phyloP scores from a whole-genome alignment of 1,140 invertebrate genomes.

The Arion vulgaris region DNA sequence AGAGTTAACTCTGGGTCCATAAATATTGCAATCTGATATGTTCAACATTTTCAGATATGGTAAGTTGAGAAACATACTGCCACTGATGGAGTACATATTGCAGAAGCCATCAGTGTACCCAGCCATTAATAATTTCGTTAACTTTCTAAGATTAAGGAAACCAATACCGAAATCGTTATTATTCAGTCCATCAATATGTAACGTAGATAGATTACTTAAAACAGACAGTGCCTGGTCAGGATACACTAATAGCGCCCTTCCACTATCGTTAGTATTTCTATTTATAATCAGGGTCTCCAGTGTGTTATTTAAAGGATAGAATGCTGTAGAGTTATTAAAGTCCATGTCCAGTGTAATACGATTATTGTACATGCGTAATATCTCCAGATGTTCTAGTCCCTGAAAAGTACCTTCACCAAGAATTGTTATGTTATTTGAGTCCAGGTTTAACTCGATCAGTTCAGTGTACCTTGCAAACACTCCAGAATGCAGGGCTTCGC shows the following conservation, averaged over 20 bases:
- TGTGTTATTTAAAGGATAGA: conserved; percentile 7
- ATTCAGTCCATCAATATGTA: conserved; percentile 17
- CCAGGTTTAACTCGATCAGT: neutral
- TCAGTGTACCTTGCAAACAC: neutral
- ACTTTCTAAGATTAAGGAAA: neutral
- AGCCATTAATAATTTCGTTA: conserved; percentile 9
- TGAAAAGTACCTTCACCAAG: conserved; percentile 7
- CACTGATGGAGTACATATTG: neutral
- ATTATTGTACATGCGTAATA: conserved; percentile 19
- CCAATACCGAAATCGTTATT: neutral
- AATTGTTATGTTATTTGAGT: conserved; percentile 19
- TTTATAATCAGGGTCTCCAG: conserved; percentile 3
- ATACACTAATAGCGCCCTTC: neutral
- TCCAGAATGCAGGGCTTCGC: neutral
- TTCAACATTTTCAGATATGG: neutral
- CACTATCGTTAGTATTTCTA: conserved; percentile 1
- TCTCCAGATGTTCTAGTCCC: neutral
- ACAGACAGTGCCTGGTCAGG: conserved; percentile 30
- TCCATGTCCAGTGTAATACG: neutral
- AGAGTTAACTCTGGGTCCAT: neutral
- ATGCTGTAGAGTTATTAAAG: conserved; percentile 3
- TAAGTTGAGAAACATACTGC: conserved; percentile 11
- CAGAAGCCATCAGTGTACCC: conserved; percentile 7
- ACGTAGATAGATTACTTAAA: neutral
- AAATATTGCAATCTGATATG: conserved; percentile 11